Evolutionary conservation across 2,888 invertebrate genomes (phyloP).

Genomic region (Steinernema scapterisci): DNA sequence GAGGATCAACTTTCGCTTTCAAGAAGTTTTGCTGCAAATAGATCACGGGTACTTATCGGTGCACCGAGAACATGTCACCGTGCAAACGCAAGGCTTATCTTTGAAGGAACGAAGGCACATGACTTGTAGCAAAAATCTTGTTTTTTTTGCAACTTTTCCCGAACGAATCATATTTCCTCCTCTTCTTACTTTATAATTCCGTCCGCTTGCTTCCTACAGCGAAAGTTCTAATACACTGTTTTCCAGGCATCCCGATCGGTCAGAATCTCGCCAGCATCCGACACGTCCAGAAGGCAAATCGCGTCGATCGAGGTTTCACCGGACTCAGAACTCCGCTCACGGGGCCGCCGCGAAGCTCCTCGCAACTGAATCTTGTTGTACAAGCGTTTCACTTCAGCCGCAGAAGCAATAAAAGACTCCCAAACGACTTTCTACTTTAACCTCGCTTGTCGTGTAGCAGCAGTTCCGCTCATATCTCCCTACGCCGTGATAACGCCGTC

Average conservation of each 20-base stretch:
- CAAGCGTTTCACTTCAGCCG: background rate
- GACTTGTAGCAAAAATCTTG: no score
- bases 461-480: background rate
- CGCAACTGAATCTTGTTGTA: background rate
- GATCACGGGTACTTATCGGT: no score
- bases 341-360: background rate
- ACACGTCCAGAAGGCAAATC: background rate
- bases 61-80: no score
- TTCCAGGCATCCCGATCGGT: background rate
- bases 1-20: no score
- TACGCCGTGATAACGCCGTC: background rate
- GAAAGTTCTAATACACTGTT: no score
- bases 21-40: no score
- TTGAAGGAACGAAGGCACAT: no score
- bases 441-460: constrained; percentile 9
- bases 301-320: background rate
- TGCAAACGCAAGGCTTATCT: no score
- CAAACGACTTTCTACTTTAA: background rate
- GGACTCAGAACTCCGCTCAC: background rate
- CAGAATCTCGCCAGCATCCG: background rate
- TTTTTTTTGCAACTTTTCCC: no score
- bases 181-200: background rate
- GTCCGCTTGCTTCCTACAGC: no score
- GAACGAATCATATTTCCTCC: no score
- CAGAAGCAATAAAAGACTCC: background rate